Base-by-base conservation (phyloP, 2,888 invertebrate genomes). In the Acleris cristana region DNA sequence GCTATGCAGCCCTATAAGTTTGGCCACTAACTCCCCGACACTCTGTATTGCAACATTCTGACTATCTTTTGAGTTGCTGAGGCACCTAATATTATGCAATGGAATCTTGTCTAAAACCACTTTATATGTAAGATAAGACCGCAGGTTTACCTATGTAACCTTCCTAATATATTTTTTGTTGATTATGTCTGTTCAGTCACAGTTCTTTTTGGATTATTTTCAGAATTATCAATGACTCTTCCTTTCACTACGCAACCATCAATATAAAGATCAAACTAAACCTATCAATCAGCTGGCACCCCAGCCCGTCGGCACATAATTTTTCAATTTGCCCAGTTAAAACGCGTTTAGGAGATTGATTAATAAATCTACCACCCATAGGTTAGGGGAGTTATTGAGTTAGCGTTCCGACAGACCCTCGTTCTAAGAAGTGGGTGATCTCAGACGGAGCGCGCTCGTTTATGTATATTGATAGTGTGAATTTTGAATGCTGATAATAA, bases 341-440 rank as follows among this genome's bases (percentile, higher is more conserved):
- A 82, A 80, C 81, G 83, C 84, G 87, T 87, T 89, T 85, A 88
- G 85, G 85, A 87, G 90, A 89, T 90, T 88, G 91, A 91, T 92
- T 90, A 90, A 91, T 90, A 90, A 91, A 92, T 92, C 90, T 88
- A 83, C 79, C 79, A 71, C 74, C 71, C 73, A 70, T 71, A 70
- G 69, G 74, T 77, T 76, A 75, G 87, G 88, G 87, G 79, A 80
- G 80, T 84, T 84, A 88, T 88, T 83, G 82, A 86, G 87, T 88
- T 88, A 88, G 79, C 83, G 83, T 81, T 76, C 82, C 79, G 73
- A 69, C 76, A 73, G 77, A 76, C 74, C 70, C 70, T 69, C 67
- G 70, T 72, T 70, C 70, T 66, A 62, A 69, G 70, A 68, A 72
- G 60, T 68, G 66, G 51, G 71, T 78, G 75, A 74, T 76, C 76